Percentiles rank a stretch among this genome's conserved stretches.
Evolutionary conservation across 2,113 vertebrate genomes (phyloP).

Genomic region (Apodemus sylvaticus): DNA sequence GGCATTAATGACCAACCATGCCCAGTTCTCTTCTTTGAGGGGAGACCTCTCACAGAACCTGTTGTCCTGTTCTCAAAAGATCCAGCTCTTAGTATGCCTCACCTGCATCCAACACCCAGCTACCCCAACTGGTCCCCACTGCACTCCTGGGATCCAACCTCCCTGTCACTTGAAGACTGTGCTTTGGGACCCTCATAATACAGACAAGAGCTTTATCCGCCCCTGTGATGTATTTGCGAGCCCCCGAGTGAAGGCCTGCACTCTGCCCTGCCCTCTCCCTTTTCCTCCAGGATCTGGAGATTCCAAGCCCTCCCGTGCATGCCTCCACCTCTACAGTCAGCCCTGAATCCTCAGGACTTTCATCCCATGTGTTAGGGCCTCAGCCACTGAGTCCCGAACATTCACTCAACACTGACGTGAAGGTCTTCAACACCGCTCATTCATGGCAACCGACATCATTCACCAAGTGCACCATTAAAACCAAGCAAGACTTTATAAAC

Average conservation of each 20-base stretch:
- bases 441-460: background rate
- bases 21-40: background rate
- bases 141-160: background rate
- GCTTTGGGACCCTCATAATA: background rate
- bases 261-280: background rate
- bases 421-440: background rate
- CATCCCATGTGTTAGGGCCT: background rate
- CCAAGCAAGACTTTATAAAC: conserved; percentile 63
- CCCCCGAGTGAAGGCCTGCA: background rate
- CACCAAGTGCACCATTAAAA: conserved; percentile 54
- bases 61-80: background rate
- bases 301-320: background rate
- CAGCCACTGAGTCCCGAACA: too few species aligned
- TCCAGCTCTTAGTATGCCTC: background rate
- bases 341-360: background rate
- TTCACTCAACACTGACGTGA: background rate
- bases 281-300: background rate
- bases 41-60: background rate
- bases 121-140: background rate
- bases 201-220: background rate
- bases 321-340: background rate
- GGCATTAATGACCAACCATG: background rate
- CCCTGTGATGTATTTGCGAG: background rate
- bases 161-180: background rate
- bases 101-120: too few species aligned